Evolutionary conservation across 2,113 vertebrate species (phyloP).

Genomic region (Callithrix jacchus): DNA sequence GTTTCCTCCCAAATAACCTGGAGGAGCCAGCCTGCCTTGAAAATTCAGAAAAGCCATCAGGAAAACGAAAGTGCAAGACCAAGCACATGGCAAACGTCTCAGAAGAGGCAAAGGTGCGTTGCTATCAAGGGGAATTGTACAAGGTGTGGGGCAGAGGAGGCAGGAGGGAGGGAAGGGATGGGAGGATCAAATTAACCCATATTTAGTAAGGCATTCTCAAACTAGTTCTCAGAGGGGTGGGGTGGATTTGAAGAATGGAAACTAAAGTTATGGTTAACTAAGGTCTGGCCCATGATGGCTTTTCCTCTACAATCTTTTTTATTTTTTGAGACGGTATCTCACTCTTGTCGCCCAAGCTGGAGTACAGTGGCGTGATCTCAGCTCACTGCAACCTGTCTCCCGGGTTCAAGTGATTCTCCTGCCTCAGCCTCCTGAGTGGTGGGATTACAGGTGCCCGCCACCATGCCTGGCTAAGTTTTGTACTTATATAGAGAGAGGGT

Average conservation of each 20-base stretch:
- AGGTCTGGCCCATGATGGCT: background rate
- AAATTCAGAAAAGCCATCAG: slow-evolving; percentile 93
- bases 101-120: slow-evolving; percentile 91
- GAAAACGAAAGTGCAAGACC: slow-evolving; percentile 99
- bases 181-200: background rate
- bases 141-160: background rate
- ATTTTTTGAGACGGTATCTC: no score
- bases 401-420: no score
- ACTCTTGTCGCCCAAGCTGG: no score
- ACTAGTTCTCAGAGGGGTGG: background rate
- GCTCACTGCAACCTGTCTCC: no score
- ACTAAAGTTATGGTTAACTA: slow-evolving; percentile 22
- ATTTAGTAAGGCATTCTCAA: slow-evolving; percentile 29
- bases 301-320: background rate
- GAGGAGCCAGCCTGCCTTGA: slow-evolving; percentile 84
- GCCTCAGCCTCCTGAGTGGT: no score
- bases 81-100: slow-evolving; percentile 91
- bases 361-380: no score
- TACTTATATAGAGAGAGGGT: no score
- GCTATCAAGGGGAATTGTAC: background rate
- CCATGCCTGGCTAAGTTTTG: no score
- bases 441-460: no score
- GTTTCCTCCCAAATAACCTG: slow-evolving; percentile 82
- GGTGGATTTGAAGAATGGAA: background rate
- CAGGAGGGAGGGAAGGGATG: background rate